Percentiles rank a stretch among this genome's conserved stretches.
These are phyloP conservation scores for Hylaeus anthracinus DNA, from an alignment of 1,140 invertebrate species.

Conservation along the genomic window DNA sequence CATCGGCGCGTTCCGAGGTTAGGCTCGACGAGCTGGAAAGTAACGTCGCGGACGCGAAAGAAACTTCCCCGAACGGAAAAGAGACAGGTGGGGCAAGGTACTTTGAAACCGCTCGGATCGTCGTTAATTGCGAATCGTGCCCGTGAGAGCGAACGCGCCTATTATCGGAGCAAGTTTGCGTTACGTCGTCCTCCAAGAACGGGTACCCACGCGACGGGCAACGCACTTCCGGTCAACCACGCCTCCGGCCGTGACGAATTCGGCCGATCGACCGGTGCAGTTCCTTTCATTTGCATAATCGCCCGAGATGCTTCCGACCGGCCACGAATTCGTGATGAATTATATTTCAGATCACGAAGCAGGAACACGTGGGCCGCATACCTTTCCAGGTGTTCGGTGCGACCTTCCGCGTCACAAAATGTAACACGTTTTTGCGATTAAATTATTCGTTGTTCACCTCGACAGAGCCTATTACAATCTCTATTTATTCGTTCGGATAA, in stretches of 20 bases:
- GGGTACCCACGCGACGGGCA: slow-evolving; percentile 27
- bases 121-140: slow-evolving; percentile 4
- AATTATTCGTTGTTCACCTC: no score
- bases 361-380: no score
- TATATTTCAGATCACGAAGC: no score
- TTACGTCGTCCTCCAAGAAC: slow-evolving; percentile 28
- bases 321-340: no score
- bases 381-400: no score
- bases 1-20: neutral
- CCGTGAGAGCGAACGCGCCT: slow-evolving; percentile 38
- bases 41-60: neutral
- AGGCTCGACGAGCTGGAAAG: neutral
- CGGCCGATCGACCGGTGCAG: neutral
- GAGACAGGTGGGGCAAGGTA: neutral
- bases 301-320: no score
- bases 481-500: no score
- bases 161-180: slow-evolving; percentile 51
- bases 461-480: no score
- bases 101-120: neutral
- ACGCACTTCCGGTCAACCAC: slow-evolving; percentile 43
- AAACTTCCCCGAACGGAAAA: neutral
- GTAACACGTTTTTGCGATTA: no score
- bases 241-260: slow-evolving; percentile 15
- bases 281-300: neutral
- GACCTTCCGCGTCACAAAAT: no score